Conservation (phyloP, 2,888 invertebrate species). For the Sycophila texana region DNA sequence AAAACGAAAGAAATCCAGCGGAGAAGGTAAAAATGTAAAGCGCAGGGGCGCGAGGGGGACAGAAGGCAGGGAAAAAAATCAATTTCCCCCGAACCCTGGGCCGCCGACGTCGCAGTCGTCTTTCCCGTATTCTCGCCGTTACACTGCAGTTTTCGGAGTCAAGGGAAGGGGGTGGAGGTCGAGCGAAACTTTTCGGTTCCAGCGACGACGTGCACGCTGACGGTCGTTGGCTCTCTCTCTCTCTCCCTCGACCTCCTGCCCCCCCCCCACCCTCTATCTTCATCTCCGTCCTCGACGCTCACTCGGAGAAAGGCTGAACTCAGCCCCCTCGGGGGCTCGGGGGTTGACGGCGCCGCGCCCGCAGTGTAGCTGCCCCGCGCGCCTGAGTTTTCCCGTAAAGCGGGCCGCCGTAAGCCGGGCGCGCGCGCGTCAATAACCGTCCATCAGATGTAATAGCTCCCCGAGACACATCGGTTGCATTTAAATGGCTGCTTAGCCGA, state of each 20-base stretch:
- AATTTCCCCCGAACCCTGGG: slow-evolving; percentile 27
- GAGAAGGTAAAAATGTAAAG: slow-evolving; percentile 22
- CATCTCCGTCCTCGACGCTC: slow-evolving; percentile 50
- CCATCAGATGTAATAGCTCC: slow-evolving; percentile 76
- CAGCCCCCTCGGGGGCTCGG: slow-evolving; percentile 39
- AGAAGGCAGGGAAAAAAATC: slow-evolving; percentile 27
- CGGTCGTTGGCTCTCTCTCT: slow-evolving; percentile 33
- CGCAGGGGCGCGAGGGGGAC: neutral
- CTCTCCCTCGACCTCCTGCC: slow-evolving; percentile 15
- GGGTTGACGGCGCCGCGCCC: neutral
- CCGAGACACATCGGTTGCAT: slow-evolving; percentile 76
- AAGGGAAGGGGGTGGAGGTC: neutral
- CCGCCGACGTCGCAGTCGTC: slow-evolving; percentile 12
- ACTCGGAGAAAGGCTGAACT: slow-evolving; percentile 60
- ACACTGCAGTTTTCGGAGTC: slow-evolving; percentile 47
- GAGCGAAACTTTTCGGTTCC: slow-evolving; percentile 46
- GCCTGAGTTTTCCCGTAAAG: slow-evolving; percentile 52
- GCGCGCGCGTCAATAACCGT: slow-evolving; percentile 76
- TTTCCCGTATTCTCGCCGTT: slow-evolving; percentile 48
- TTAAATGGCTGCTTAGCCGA: slow-evolving; percentile 76
- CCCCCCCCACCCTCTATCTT: slow-evolving; percentile 54
- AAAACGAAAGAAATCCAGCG: neutral
- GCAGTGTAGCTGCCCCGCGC: slow-evolving; percentile 1
- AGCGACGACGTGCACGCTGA: slow-evolving; percentile 45
- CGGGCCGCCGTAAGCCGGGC: slow-evolving; percentile 53